Percentiles rank a stretch among this genome's conserved stretches.
These are phyloP conservation scores for Zosterops japonicus DNA, from an alignment of 2,113 vertebrate species.

Conservation along the genomic window DNA sequence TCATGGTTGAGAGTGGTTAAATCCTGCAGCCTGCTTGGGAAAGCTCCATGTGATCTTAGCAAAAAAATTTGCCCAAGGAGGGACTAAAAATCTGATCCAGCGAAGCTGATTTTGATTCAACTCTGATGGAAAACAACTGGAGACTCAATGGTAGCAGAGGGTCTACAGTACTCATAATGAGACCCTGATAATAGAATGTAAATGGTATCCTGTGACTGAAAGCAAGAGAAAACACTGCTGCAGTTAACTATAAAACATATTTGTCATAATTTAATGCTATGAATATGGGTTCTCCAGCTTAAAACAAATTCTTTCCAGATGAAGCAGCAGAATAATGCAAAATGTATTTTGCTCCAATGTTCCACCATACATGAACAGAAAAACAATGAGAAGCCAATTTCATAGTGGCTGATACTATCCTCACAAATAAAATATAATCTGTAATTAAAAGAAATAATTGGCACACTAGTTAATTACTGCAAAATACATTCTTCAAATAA, in stretches of 20 bases:
- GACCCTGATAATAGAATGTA: neutral
- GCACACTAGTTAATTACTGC: neutral
- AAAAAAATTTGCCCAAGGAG: neutral
- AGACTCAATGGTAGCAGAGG: neutral
- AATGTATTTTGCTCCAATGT: neutral
- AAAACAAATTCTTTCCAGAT: neutral
- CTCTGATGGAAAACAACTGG: neutral
- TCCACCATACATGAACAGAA: neutral
- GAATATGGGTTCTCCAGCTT: neutral
- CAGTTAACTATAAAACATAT: neutral
- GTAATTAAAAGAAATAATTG: conserved; percentile 8
- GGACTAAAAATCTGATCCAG: neutral
- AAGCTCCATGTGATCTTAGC: neutral
- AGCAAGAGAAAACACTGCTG: neutral
- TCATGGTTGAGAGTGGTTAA: neutral
- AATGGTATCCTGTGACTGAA: neutral
- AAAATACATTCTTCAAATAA: neutral
- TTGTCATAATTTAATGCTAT: neutral
- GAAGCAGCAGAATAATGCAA: neutral
- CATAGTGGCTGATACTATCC: neutral
- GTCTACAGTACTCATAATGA: neutral
- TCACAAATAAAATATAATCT: neutral
- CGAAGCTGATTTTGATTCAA: neutral
- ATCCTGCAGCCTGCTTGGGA: neutral
- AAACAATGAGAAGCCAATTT: neutral